phyloP scores from a whole-genome alignment of 2,888 invertebrate genomes.

The Mesochorus sp. region DNA sequence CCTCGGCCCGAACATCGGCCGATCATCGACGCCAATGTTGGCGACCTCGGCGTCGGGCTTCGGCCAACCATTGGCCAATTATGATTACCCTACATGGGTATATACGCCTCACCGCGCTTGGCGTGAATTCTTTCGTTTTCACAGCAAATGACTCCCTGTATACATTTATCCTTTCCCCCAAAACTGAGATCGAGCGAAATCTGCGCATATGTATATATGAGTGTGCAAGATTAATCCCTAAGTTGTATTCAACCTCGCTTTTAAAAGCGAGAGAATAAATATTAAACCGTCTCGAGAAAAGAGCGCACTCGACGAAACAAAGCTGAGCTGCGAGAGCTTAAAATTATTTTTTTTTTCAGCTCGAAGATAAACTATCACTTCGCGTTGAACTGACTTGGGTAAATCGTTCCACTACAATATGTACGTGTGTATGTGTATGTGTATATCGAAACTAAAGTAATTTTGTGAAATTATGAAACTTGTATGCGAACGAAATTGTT shows the following conservation, averaged over 20 bases:
- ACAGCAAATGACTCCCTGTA: slow-evolving; percentile 27
- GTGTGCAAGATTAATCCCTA: not conserved
- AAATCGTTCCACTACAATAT: not conserved
- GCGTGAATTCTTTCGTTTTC: slow-evolving; percentile 48
- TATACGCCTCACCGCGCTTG: slow-evolving; percentile 35
- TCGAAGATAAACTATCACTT: not conserved
- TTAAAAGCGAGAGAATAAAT: not conserved
- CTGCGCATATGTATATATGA: not conserved
- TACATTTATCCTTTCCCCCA: slow-evolving; percentile 24
- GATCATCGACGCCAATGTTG: too few relatives aligned
- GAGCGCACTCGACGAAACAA: not conserved
- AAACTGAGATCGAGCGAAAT: not conserved
- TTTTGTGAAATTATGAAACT: too few relatives aligned
- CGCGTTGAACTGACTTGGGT: not conserved
- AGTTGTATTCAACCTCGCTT: not conserved
- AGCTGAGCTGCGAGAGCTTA: not conserved
- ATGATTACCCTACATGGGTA: too few relatives aligned
- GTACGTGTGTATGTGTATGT: too few relatives aligned
- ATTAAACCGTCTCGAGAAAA: not conserved
- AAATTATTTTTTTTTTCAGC: too few relatives aligned
- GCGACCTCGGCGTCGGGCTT: too few relatives aligned
- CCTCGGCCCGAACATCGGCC: too few relatives aligned
- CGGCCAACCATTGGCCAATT: too few relatives aligned
- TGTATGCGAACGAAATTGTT: too few relatives aligned
- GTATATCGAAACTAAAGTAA: too few relatives aligned